Evolutionary conservation across 2,797 vertebrate species (phyloP).

Genomic region (Falco cherrug): DNA sequence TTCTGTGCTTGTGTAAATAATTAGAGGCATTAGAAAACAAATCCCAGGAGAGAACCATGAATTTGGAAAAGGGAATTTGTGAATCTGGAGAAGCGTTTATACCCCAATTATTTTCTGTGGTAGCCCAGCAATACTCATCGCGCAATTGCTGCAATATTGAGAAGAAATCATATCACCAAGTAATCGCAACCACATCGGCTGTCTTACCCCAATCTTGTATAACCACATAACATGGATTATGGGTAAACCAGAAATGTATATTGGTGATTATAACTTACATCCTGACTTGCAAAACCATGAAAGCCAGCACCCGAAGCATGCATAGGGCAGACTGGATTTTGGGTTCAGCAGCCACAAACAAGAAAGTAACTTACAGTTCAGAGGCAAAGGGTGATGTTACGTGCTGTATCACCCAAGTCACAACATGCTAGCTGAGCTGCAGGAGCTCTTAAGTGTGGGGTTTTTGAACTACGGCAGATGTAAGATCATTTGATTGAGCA

Average conservation of each 20-base stretch:
- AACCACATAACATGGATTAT: not conserved
- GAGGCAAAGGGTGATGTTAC: not conserved
- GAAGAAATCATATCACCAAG: not conserved
- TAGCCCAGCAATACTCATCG: not conserved
- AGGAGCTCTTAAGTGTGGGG: not conserved
- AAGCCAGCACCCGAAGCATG: not conserved
- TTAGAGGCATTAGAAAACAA: not conserved
- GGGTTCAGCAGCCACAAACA: not conserved
- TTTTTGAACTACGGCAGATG: fast-evolving
- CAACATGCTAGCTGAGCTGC: not conserved
- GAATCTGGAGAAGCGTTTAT: not conserved
- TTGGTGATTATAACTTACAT: not conserved
- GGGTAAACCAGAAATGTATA: not conserved
- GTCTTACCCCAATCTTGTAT: not conserved
- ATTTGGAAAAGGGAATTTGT: not conserved
- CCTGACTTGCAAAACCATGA: not conserved
- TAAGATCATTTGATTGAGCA: not conserved
- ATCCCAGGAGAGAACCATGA: not conserved
- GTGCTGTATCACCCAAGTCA: fast-evolving
- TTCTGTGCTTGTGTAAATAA: not conserved
- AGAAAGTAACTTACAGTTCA: not conserved
- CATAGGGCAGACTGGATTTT: not conserved
- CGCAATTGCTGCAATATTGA: not conserved
- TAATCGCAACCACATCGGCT: not conserved
- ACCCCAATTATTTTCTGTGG: not conserved